These are phyloP conservation scores for Schizopygopsis malacanthus DNA, from an alignment of 2,797 vertebrate genomes.

Conservation along the genomic window DNA sequence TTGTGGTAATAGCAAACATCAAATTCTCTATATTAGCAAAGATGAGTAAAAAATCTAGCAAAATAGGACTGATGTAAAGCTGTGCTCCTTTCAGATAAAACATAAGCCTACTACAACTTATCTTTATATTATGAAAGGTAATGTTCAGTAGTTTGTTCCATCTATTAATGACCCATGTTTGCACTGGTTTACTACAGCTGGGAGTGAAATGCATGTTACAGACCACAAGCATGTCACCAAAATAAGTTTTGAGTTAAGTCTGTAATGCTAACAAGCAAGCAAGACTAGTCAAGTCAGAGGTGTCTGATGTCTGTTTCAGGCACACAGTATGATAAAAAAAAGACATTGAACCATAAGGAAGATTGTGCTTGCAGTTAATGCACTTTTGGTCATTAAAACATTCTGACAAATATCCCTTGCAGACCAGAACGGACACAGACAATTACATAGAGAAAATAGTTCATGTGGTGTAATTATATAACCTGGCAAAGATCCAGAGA, in stretches of 20 bases:
- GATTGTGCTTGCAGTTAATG: not conserved
- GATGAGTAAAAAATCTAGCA: not conserved
- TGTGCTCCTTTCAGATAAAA: not conserved
- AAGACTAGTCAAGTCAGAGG: not conserved
- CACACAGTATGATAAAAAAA: no score
- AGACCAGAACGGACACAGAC: not conserved
- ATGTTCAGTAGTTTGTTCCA: not conserved
- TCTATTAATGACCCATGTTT: not conserved
- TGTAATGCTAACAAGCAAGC: not conserved
- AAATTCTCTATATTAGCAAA: not conserved
- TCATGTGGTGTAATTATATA: not conserved
- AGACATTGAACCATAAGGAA: not conserved
- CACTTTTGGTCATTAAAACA: not conserved
- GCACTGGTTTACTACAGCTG: not conserved
- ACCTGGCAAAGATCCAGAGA: not conserved
- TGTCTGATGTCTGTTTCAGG: not conserved
- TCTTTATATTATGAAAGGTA: not conserved
- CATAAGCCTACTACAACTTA: not conserved
- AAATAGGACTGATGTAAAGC: not conserved
- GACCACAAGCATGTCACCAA: not conserved
- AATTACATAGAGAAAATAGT: not conserved
- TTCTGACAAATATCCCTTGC: not conserved
- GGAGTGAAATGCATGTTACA: not conserved
- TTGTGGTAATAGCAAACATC: not conserved
- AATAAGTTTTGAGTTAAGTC: not conserved